Evolutionary conservation across 1,140 invertebrate species (phyloP).

Genomic region (Matsumurasca onukii): DNA sequence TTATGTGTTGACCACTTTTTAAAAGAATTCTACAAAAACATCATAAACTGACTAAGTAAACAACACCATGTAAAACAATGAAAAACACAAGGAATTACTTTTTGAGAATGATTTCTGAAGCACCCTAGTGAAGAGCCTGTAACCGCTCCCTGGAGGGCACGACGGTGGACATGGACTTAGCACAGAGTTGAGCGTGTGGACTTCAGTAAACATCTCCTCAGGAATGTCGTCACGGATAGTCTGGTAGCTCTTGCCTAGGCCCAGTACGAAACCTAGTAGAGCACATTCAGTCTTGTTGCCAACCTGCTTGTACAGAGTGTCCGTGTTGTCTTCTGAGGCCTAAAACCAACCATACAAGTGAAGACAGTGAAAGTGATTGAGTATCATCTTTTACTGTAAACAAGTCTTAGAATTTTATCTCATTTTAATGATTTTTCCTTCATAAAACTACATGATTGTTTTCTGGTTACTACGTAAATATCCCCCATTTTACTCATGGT

Average conservation of each 20-base stretch:
- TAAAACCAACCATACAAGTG: background rate
- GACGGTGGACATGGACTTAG: constrained; percentile 99
- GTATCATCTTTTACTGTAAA: no score
- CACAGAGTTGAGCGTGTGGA: constrained; percentile 99
- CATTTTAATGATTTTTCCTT: no score
- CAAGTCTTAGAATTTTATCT: no score
- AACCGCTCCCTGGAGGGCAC: constrained; percentile 84
- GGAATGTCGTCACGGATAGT: constrained; percentile 84
- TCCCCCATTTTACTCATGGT: no score
- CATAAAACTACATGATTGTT: no score
- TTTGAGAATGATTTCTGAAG: constrained; percentile 94
- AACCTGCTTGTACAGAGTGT: constrained; percentile 90
- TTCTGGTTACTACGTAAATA: no score
- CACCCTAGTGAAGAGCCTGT: constrained; percentile 95
- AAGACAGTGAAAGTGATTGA: no score
- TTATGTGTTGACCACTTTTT: no score
- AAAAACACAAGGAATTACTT: background rate
- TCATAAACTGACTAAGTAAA: background rate
- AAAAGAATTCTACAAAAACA: no score
- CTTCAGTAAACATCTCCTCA: constrained; percentile 93
- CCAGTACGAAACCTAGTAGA: constrained; percentile 92
- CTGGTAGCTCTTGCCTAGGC: constrained; percentile 91
- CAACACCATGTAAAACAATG: background rate
- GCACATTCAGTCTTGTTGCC: constrained; percentile 99
- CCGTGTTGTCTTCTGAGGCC: constrained; percentile 69